A percentile compares a stretch with the other conserved stretches of the same genome.
phyloP scores from a whole-genome alignment of 2,797 vertebrate species.

The Brotula barbata region DNA sequence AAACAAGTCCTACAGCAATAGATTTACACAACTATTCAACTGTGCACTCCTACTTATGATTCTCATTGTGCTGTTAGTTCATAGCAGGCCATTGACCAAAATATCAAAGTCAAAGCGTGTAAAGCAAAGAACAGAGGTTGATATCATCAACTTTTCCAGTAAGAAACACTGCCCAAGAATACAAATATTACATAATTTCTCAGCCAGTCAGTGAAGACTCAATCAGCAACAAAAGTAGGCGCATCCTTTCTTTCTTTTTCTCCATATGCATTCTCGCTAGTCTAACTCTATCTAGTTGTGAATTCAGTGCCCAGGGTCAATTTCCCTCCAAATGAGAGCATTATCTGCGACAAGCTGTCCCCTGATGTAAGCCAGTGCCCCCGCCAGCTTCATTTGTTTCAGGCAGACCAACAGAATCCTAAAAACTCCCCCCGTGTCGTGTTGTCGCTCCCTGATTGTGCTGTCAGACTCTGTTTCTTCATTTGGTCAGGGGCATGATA shows the following conservation, averaged over 20 bases:
- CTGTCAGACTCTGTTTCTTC: slow-evolving; percentile 56
- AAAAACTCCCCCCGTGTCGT: slow-evolving; percentile 48
- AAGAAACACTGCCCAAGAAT: neutral
- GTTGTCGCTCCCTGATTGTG: slow-evolving; percentile 58
- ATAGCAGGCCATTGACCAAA: neutral
- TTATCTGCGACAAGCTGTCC: slow-evolving; percentile 73
- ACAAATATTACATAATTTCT: neutral
- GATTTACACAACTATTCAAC: too few species aligned
- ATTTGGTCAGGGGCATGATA: slow-evolving; percentile 53
- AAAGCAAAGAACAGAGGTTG: neutral
- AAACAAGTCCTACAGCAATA: too few species aligned
- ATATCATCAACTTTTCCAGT: neutral
- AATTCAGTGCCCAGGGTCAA: slow-evolving; percentile 64
- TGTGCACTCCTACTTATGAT: neutral
- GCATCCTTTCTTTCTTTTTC: slow-evolving; percentile 7
- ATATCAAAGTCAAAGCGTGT: neutral
- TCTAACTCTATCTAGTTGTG: slow-evolving; percentile 58
- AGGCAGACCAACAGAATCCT: slow-evolving; percentile 56
- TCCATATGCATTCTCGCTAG: slow-evolving; percentile 39
- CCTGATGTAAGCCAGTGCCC: slow-evolving; percentile 57
- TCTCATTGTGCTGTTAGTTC: neutral
- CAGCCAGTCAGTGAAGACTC: neutral
- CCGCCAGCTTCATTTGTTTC: slow-evolving; percentile 69
- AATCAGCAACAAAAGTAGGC: neutral
- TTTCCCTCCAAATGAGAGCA: slow-evolving; percentile 73